Evolutionary conservation across 2,888 invertebrate genomes (phyloP).

Genomic region (Lysandra coridon): DNA sequence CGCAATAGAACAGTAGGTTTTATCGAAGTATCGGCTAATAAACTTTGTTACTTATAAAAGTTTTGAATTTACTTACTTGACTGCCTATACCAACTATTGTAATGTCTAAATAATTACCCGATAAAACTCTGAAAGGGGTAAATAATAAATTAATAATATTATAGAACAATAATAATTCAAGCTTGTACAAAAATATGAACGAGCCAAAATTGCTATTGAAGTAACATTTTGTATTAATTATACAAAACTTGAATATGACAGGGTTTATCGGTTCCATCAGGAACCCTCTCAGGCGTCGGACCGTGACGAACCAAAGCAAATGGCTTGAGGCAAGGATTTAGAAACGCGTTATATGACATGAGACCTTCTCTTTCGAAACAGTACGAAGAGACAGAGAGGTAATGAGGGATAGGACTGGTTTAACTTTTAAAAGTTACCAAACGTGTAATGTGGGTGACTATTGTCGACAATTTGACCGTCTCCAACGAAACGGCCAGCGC

Average conservation of each 20-base stretch:
- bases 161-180: constrained; percentile 1
- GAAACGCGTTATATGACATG: constrained; percentile 52
- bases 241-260: constrained; percentile 38
- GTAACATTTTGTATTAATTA: constrained; percentile 32
- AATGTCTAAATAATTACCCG: neutral
- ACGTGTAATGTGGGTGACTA: constrained; percentile 31
- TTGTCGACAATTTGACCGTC: constrained; percentile 27
- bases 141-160: neutral
- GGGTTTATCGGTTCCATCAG: constrained; percentile 47
- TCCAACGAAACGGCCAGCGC: neutral
- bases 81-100: neutral
- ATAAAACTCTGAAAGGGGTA: neutral
- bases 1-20: neutral
- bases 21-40: neutral
- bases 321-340: constrained; percentile 65
- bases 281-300: constrained; percentile 60
- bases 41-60: neutral
- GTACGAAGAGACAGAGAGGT: constrained; percentile 38
- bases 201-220: constrained; percentile 3
- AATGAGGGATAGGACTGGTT: constrained; percentile 31
- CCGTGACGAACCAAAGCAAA: constrained; percentile 70
- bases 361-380: constrained; percentile 34
- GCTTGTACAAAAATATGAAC: neutral
- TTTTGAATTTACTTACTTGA: neutral
- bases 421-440: constrained; percentile 30